Evolutionary conservation across 1,140 invertebrate species (phyloP).

Genomic region (Eumaeus atala): DNA sequence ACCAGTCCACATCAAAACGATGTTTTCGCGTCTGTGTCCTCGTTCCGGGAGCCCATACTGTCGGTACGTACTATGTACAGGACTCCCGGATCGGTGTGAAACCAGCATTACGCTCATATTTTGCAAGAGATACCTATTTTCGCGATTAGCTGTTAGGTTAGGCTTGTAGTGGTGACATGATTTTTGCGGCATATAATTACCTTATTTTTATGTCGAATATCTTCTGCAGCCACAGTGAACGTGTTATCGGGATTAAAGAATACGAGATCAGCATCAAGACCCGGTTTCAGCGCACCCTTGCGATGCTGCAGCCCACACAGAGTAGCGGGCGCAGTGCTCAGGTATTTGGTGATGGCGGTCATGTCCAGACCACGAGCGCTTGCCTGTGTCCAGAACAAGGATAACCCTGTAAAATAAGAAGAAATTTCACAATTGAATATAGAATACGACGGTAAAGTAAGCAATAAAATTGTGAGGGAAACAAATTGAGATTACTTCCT

Average conservation of each 20-base stretch:
- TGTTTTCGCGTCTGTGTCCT: no score
- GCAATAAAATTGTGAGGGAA: no score
- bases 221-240: conserved; percentile 71
- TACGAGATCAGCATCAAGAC: conserved; percentile 83
- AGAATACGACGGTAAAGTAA: no score
- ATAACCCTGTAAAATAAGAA: conserved; percentile 69
- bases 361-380: conserved; percentile 70
- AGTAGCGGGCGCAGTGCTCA: conserved; percentile 77
- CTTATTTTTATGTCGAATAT: conserved; percentile 78
- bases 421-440: neutral
- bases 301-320: conserved; percentile 76
- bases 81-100: no score
- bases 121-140: neutral
- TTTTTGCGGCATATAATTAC: conserved; percentile 34
- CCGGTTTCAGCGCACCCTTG: conserved; percentile 77
- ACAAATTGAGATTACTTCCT: no score
- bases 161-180: no score
- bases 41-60: no score
- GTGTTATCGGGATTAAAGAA: conserved; percentile 79
- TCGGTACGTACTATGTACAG: no score
- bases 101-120: no score
- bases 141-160: no score
- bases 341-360: conserved; percentile 74
- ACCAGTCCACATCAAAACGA: no score
- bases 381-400: conserved; percentile 80